Base-by-base conservation (phyloP, 2,113 vertebrate genomes). In the Elgaria multicarinata region DNA sequence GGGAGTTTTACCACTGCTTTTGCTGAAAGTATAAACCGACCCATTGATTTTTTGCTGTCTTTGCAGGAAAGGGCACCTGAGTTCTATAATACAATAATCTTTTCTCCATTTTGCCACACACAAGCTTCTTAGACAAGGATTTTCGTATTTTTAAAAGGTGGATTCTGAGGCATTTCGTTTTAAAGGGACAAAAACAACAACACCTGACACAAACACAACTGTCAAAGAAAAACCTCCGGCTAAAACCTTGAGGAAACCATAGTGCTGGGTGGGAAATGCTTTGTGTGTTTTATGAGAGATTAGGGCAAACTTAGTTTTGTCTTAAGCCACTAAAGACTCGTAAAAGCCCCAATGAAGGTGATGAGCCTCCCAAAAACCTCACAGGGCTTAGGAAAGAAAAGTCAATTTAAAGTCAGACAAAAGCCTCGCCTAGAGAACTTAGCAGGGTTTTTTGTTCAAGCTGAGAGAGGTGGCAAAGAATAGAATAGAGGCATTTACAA, bases 301-400 rank as follows among this genome's bases (percentile, higher is more conserved):
- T 94, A 92, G 13, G 64, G 16, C 87, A 85, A 95, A 93, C 46
- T 89, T 91, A 67, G 89, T 64, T 94, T 86, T 88, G 55, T 91
- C 86, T 95, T 94, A 92, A 95, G 90, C 90, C 87, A 89, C 89
- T 88, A 94, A 95, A 95, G 83, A 85, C 90, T 94, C 93, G 85
- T 66, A 77, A 95, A 93, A 88, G 18, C 86, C 90, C 82, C 39
- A 0, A 74, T 91, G 91, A 93, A 91, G 39, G 36, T 84, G 18
- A 26, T 8, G 3, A 1, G 14, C 79, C 85, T 90, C 0, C 0
- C 76, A 87, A 92, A 91, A 93, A 83, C 64, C 89, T 92, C 91
- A 46, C 58, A 78, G 90, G 81, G 90, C 77, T 90, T 86, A 0
- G 0, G 64, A 83, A 66, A 87, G 85, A 92, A 87, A 93, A 92